These are phyloP conservation scores for Steinernema carpocapsae DNA, from an alignment of 2,888 invertebrate genomes.

Conservation along the genomic window DNA sequence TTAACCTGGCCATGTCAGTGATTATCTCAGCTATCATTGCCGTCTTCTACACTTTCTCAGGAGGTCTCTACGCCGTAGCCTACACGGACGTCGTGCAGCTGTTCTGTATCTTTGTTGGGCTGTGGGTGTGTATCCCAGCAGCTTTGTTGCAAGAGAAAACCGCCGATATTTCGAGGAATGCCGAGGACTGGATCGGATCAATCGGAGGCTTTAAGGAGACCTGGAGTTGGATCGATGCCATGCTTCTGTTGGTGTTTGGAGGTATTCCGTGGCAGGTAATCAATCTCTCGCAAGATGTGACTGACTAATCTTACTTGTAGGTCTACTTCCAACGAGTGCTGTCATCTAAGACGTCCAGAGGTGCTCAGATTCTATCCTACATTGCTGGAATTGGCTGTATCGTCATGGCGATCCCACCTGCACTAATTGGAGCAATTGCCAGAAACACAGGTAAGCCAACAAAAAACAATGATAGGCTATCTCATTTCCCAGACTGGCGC, in stretches of 20 bases:
- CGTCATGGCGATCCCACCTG: constrained; percentile 86
- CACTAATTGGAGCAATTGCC: constrained; percentile 91
- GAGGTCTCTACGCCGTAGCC: constrained; percentile 95
- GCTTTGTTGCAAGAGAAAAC: constrained; percentile 88
- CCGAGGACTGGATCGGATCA: constrained; percentile 85
- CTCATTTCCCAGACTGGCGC: constrained; percentile 83
- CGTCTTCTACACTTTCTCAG: constrained; percentile 86
- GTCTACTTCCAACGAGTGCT: constrained; percentile 97
- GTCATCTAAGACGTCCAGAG: constrained; percentile 89
- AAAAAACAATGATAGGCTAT: neutral
- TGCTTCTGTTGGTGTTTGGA: constrained; percentile 86
- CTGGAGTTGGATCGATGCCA: constrained; percentile 86
- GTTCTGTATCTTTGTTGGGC: constrained; percentile 94
- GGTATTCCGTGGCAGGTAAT: constrained; percentile 93
- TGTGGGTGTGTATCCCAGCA: constrained; percentile 98
- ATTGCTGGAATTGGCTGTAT: constrained; percentile 94
- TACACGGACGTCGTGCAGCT: constrained; percentile 98
- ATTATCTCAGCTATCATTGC: constrained; percentile 94
- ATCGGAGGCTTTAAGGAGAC: constrained; percentile 77
- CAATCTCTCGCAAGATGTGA: neutral
- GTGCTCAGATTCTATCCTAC: constrained; percentile 91
- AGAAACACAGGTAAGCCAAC: constrained; percentile 77
- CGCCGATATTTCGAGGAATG: constrained; percentile 75
- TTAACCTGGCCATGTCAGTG: constrained; percentile 89
- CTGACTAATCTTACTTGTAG: constrained; percentile 70